phyloP scores from a whole-genome alignment of 30 jellyfish, hydroid and myxozoan species.

The Chrysaora quinquecirrha region DNA sequence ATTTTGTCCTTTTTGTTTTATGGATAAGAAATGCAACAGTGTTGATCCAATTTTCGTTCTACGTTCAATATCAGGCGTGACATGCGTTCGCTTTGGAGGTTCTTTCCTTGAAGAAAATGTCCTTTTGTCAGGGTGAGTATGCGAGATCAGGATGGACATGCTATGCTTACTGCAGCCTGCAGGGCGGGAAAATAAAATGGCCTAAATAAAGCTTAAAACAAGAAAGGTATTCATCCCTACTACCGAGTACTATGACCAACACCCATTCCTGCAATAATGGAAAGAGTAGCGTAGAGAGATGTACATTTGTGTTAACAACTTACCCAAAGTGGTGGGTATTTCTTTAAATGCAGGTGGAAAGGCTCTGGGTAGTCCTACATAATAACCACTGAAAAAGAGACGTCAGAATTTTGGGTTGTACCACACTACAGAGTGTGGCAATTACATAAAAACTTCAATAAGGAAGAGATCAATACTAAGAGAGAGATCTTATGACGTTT shows the following conservation, averaged over 20 bases:
- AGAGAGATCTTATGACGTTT: no score
- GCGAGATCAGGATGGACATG: neutral
- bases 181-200: neutral
- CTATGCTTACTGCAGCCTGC: neutral
- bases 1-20: neutral
- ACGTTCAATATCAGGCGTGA: constrained; percentile 48
- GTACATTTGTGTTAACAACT: no score
- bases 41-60: constrained; percentile 67
- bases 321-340: neutral
- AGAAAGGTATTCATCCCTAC: neutral
- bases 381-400: no score
- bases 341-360: no score
- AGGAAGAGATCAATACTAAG: no score
- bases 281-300: no score
- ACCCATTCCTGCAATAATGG: no score
- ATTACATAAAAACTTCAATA: no score
- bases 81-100: constrained; percentile 52
- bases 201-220: neutral
- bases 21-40: constrained; percentile 5
- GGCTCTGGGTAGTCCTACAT: no score
- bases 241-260: no score
- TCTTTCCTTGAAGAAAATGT: constrained; percentile 7
- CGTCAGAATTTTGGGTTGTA: no score
- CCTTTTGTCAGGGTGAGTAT: constrained; percentile 64
- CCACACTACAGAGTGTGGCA: no score